A percentile compares a stretch with the other conserved stretches of the same genome.
These are phyloP conservation scores for Hydrolagus colliei DNA, from an alignment of 2,797 vertebrate species.

Conservation along the genomic window DNA sequence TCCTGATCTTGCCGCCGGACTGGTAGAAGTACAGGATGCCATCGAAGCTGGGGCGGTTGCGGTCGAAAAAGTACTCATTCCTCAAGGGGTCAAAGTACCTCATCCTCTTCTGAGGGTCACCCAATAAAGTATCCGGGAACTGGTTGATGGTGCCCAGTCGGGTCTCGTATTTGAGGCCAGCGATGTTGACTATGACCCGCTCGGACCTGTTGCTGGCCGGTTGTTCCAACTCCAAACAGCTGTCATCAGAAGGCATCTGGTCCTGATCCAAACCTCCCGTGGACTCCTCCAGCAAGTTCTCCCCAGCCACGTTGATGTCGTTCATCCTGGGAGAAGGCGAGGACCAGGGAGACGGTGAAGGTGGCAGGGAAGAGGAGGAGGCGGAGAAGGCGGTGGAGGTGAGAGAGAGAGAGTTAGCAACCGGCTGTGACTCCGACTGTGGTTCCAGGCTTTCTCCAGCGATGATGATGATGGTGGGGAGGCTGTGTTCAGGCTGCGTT, in stretches of 20 bases:
- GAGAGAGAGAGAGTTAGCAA: too few species aligned
- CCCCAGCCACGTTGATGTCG: slow-evolving; percentile 67
- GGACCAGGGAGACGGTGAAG: slow-evolving; percentile 33
- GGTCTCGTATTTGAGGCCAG: slow-evolving; percentile 83
- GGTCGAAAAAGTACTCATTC: slow-evolving; percentile 95
- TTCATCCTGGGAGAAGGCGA: slow-evolving; percentile 59
- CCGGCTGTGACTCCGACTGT: slow-evolving; percentile 54
- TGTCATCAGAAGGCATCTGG: slow-evolving; percentile 1
- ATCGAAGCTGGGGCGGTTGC: slow-evolving; percentile 89
- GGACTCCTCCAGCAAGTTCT: slow-evolving; percentile 52
- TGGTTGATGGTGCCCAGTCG: slow-evolving; percentile 85
- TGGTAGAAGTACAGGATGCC: slow-evolving; percentile 92
- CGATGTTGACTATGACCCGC: slow-evolving; percentile 85
- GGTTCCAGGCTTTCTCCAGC: slow-evolving; percentile 52
- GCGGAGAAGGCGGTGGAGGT: too few species aligned
- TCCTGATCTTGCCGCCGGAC: slow-evolving; percentile 82
- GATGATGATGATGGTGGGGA: slow-evolving; percentile 53
- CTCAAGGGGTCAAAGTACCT: slow-evolving; percentile 90
- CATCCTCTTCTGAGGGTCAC: slow-evolving; percentile 80
- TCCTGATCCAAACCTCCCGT: slow-evolving; percentile 23
- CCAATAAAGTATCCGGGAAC: slow-evolving; percentile 84
- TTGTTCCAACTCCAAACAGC: slow-evolving; percentile 34
- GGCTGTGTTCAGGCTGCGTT: slow-evolving; percentile 52
- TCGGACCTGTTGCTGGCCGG: slow-evolving; percentile 64
- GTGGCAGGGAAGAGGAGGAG: neutral